Conservation (phyloP, 2,113 vertebrate genomes). For the Pan troglodytes region NHGRI_mPanTro3-v2.1_pri NC_072419.2:48639001-48639500, state of each 20-base stretch:
- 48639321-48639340: background rate
- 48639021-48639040: conserved; percentile 57
- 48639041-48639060: conserved; percentile 69
- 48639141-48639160: conserved; percentile 75
- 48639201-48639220: background rate
- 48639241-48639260: background rate
- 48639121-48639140: conserved; percentile 75
- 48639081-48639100: conserved; percentile 45
- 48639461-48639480: background rate
- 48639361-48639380: background rate
- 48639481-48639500: background rate
- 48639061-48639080: conserved; percentile 70
- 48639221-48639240: background rate
- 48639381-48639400: background rate
- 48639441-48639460: background rate
- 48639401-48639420: background rate
- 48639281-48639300: background rate
- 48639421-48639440: background rate
- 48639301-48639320: background rate
- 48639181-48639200: conserved; percentile 32
- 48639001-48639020: conserved; percentile 75
- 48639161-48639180: conserved; percentile 78
- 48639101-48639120: background rate
- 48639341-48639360: background rate
- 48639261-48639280: background rate